A percentile compares a stretch with the other conserved stretches of the same genome.
phyloP scores from a whole-genome alignment of 2,113 vertebrate genomes.

The Passer montanus region DNA sequence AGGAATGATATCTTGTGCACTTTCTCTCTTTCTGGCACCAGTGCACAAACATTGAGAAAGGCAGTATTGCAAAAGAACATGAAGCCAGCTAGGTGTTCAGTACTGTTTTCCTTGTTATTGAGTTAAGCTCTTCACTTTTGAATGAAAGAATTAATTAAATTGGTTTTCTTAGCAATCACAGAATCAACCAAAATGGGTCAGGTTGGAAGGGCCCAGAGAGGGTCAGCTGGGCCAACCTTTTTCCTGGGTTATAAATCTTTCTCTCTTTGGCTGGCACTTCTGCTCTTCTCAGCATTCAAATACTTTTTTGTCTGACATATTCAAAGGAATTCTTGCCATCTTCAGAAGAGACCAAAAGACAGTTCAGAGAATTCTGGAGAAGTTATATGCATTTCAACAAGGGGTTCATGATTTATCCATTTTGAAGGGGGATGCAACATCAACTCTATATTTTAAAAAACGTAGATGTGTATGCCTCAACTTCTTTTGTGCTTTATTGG shows the following conservation, averaged over 20 bases:
- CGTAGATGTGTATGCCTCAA: accelerated
- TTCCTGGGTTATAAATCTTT: not conserved
- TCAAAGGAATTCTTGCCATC: not conserved
- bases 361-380: not conserved
- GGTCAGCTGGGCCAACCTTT: not conserved
- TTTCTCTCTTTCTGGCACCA: no score
- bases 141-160: no score
- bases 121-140: no score
- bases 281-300: not conserved
- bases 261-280: not conserved
- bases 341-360: not conserved
- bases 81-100: no score
- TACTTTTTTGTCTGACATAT: not conserved
- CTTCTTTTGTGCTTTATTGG: not conserved
- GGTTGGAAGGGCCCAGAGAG: not conserved
- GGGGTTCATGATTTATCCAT: not conserved
- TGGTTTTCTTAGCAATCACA: not conserved
- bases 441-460: not conserved
- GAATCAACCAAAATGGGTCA: not conserved
- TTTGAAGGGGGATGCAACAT: not conserved
- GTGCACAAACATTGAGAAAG: no score
- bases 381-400: accelerated
- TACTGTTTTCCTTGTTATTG: no score
- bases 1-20: no score
- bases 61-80: no score